Evolutionary conservation across 2,888 invertebrate genomes (phyloP).

Genomic region (Cerastis rubricosa): DNA sequence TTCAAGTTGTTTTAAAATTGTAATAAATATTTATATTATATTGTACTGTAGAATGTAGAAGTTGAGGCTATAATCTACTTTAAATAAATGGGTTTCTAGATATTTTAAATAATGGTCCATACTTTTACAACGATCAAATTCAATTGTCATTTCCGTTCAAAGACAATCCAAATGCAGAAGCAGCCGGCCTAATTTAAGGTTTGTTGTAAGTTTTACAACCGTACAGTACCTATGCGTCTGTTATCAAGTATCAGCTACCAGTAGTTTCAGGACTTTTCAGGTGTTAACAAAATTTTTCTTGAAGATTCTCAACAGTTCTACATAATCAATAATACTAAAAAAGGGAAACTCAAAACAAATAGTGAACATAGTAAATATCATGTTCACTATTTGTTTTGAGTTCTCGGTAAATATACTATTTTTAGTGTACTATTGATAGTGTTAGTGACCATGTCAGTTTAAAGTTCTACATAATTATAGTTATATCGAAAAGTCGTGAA

Average conservation of each 20-base stretch:
- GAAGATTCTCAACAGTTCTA: neutral
- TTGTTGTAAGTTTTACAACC: neutral
- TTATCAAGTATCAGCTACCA: neutral
- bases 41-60: neutral
- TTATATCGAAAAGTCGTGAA: neutral
- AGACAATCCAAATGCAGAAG: neutral
- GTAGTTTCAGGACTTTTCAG: neutral
- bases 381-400: no score
- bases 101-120: neutral
- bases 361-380: no score
- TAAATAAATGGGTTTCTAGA: neutral
- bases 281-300: neutral
- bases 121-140: neutral
- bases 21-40: neutral
- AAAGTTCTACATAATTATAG: neutral
- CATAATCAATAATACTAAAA: neutral
- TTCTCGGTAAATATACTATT: no score
- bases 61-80: neutral
- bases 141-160: neutral
- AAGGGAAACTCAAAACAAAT: no score
- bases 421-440: no score
- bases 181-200: neutral
- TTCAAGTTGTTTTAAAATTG: constrained; percentile 3
- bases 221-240: neutral
- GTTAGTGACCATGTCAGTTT: no score